phyloP scores from a whole-genome alignment of 2,888 invertebrate genomes.

The Monopis laevigella region DNA sequence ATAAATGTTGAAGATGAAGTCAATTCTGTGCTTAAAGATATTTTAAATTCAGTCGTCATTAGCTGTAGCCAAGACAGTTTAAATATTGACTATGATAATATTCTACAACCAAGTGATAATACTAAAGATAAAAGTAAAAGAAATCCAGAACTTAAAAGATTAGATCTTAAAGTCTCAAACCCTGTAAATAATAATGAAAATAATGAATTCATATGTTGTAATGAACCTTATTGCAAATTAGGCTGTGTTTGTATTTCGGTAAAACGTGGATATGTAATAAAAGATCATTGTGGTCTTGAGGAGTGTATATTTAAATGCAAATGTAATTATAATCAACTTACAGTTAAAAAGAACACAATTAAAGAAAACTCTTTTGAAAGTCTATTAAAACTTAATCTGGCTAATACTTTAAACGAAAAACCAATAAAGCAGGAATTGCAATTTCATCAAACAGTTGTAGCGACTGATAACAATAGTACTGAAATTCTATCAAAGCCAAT shows the following conservation, averaged over 20 bases:
- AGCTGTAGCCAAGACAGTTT: conserved; percentile 67
- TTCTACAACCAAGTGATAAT: conserved; percentile 28
- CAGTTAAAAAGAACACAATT: conserved; percentile 30
- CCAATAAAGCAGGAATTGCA: conserved; percentile 76
- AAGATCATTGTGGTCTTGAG: conserved; percentile 69
- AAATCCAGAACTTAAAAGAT: conserved; percentile 63
- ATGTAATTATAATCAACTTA: conserved; percentile 28
- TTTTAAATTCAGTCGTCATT: conserved; percentile 70
- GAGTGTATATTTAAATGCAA: conserved; percentile 69
- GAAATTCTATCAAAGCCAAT: conserved; percentile 39
- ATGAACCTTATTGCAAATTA: conserved; percentile 64
- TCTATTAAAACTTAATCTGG: conserved; percentile 19
- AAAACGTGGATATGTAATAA: conserved; percentile 40
- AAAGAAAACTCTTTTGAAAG: conserved; percentile 29
- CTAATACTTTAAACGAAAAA: conserved; percentile 55
- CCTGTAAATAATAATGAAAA: conserved; percentile 24
- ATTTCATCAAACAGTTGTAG: conserved; percentile 76
- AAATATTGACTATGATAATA: conserved; percentile 40
- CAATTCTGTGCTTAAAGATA: conserved; percentile 53
- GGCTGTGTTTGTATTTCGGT: conserved; percentile 76
- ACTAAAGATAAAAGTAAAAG: conserved; percentile 41
- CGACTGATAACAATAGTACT: conserved; percentile 71
- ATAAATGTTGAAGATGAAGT: conserved; percentile 20
- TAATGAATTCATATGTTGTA: conserved; percentile 37
- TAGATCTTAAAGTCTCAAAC: conserved; percentile 73